Base-by-base conservation (phyloP, 2,797 vertebrate species). In the Melanotaenia parkinsoni region DNA sequence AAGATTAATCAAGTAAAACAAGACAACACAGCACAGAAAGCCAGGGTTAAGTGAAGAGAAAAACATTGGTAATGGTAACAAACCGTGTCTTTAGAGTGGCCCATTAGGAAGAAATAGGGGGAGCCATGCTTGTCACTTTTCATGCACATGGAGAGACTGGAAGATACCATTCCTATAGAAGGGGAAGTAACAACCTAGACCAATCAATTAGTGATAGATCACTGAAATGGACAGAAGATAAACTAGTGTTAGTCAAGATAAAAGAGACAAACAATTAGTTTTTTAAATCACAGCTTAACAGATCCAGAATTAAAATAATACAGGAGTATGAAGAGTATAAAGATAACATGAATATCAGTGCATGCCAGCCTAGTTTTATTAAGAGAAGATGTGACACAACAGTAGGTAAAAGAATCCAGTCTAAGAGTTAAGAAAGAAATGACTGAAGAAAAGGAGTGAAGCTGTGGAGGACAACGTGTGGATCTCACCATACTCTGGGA, bases 121-220 rank as follows among this genome's bases (percentile, higher is more conserved):
- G 98, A 98, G 95, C 98, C 97, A 98, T 99, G 98, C 96, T 96
- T 99, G 97, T 99, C 98, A 99, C 96, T 98, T 98, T 99, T 99
- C 98, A 99, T 99, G 97, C 98, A 99, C 97, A 99, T 98, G 97
- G 98, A 99, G 96, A 98, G 96, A 96, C 96, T 98, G 97, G 98
- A 99, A 97, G 97, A 96, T 95, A 97, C 97, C 97, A 97, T 98
- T 99, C 98, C 98, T 99, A 99, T 96, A 98, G 96, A 97, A 97
- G 96, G 98, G 96, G 96, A 97, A 98, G 97, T 97, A 97, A 99
- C 96, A 99, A 96, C 97, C 97, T 99, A 97, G 96, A 98, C 96
- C 96, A 97, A 96, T 99, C 96, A 99, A 98, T 98, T 97, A 99
- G 97, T 96, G 97, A 98, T 95, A 97, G 96, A 96, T 95, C 95